These are phyloP conservation scores for Nymphalis io DNA, from an alignment of 1,140 invertebrate species.

Conservation along the genomic window DNA sequence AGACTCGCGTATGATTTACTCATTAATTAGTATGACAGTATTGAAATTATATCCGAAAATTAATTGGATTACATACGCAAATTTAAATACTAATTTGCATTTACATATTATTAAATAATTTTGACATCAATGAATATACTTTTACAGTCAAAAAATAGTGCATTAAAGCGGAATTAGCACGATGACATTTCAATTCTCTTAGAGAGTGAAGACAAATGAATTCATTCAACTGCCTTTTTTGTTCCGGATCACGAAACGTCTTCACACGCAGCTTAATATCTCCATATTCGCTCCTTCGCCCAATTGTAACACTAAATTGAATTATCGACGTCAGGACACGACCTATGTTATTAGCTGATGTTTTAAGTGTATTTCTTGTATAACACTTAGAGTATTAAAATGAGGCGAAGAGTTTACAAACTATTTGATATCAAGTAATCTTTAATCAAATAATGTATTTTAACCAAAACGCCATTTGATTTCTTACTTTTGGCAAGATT, in stretches of 20 bases:
- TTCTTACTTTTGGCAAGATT: too few relatives aligned
- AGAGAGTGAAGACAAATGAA: not conserved
- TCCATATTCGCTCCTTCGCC: not conserved
- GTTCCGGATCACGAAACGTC: not conserved
- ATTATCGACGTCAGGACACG: not conserved
- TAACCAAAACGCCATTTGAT: too few relatives aligned
- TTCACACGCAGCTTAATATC: not conserved
- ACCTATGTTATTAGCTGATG: not conserved
- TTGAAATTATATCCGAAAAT: not conserved
- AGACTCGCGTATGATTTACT: conserved; percentile 1
- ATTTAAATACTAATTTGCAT: conserved; percentile 1
- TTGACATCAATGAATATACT: not conserved
- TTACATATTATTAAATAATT: not conserved
- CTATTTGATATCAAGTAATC: too few relatives aligned
- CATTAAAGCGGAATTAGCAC: not conserved
- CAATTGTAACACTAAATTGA: not conserved
- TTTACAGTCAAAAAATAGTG: not conserved
- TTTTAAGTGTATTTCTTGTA: too few relatives aligned
- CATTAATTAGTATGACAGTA: not conserved
- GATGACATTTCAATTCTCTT: not conserved
- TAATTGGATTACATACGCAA: not conserved
- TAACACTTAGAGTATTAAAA: too few relatives aligned
- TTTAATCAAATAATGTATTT: too few relatives aligned
- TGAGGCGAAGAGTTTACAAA: too few relatives aligned
- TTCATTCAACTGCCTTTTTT: not conserved